These are phyloP conservation scores for Nibea albiflora DNA, from an alignment of 2,113 vertebrate genomes.

Conservation along the genomic window DNA sequence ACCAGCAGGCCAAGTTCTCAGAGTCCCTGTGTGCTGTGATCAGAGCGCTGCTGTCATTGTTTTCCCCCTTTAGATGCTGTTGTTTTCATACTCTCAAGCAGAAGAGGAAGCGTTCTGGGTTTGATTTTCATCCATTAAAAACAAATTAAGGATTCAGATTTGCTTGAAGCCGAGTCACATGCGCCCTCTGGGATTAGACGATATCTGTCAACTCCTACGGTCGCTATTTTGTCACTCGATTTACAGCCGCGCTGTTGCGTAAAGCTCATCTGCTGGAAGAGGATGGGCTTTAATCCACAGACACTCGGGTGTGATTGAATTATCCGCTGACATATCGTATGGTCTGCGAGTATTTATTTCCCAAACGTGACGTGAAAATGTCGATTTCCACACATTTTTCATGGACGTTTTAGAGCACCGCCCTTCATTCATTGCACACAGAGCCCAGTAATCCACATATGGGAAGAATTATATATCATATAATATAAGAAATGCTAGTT, in stretches of 20 bases:
- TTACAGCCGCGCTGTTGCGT: constrained; percentile 8
- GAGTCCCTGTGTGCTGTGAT: constrained; percentile 12
- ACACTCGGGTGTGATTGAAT: constrained; percentile 13
- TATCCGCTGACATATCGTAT: neutral
- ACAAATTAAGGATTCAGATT: neutral
- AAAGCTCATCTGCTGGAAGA: neutral
- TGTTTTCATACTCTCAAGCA: neutral
- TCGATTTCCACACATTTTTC: constrained; percentile 27
- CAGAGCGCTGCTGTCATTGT: neutral
- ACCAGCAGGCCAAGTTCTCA: neutral
- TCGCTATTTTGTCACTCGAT: constrained; percentile 27
- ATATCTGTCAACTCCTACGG: neutral
- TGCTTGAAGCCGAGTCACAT: neutral
- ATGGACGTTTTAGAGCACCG: neutral
- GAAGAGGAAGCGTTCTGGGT: neutral
- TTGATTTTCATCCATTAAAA: neutral
- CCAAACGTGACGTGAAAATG: constrained; percentile 12
- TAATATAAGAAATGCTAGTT: no score
- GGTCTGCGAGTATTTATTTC: constrained; percentile 10
- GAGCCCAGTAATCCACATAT: constrained; percentile 4
- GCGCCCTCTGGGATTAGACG: neutral
- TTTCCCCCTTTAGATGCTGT: neutral
- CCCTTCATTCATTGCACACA: neutral
- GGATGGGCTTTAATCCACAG: neutral
- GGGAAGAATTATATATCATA: neutral